Conservation (phyloP, 2,888 invertebrate species). For the Dicyrtoma fusca region DNA sequence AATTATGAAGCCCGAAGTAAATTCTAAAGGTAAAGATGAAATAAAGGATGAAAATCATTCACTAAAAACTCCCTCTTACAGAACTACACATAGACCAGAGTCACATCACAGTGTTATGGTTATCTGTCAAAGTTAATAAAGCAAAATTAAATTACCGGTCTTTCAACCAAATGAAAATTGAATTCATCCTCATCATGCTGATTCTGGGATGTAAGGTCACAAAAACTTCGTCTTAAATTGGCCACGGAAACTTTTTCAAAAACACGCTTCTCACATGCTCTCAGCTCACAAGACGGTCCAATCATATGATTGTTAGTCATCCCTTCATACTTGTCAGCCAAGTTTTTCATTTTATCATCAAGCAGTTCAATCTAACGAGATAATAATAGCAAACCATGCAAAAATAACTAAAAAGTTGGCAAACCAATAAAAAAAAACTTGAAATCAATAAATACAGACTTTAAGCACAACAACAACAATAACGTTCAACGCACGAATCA, state of each 20-base stretch:
- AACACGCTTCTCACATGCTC: conserved; percentile 47
- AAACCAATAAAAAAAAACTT: neutral
- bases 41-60: too few species aligned
- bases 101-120: too few species aligned
- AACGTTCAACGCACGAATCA: neutral
- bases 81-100: too few species aligned
- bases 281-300: conserved; percentile 9
- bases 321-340: conserved; percentile 36
- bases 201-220: conserved; percentile 28
- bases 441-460: neutral
- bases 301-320: neutral
- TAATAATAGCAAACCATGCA: conserved; percentile 24
- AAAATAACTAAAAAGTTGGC: conserved; percentile 1
- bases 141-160: conserved; percentile 33
- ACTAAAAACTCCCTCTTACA: too few species aligned
- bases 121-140: too few species aligned
- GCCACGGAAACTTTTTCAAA: conserved; percentile 54
- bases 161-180: conserved; percentile 34
- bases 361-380: conserved; percentile 37
- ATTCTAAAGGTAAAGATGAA: too few species aligned
- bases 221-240: conserved; percentile 42
- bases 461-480: neutral
- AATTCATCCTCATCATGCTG: conserved; percentile 31
- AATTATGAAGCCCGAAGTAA: too few species aligned
- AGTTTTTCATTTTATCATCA: conserved; percentile 33